A percentile compares a stretch with the other conserved stretches of the same genome.
Evolutionary conservation across 2,797 vertebrate species (phyloP).

Genomic region (Trachurus trachurus): DNA sequence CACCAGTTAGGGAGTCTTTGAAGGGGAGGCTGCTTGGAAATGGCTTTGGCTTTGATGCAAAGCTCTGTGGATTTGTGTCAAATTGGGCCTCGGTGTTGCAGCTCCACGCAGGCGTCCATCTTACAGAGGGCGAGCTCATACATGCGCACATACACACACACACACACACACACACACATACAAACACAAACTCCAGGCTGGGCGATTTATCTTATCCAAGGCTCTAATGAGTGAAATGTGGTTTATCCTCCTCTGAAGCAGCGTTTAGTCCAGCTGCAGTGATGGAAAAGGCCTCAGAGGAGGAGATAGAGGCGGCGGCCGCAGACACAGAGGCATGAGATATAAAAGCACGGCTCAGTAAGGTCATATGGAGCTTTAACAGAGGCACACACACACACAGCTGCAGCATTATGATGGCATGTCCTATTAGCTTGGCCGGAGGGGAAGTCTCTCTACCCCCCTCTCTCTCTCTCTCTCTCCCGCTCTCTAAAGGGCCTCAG

Average conservation of each 20-base stretch:
- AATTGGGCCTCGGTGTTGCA: conserved; percentile 47
- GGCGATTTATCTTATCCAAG: conserved; percentile 36
- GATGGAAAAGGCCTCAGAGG: conserved; percentile 14
- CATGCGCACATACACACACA: conserved; percentile 1
- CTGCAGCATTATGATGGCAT: conserved; percentile 30
- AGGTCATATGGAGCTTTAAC: conserved; percentile 39
- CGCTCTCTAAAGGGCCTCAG: conserved; percentile 30
- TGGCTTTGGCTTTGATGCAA: conserved; percentile 57
- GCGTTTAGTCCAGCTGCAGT: conserved; percentile 19
- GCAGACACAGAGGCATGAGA: conserved; percentile 21
- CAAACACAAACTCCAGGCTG: conserved; percentile 8
- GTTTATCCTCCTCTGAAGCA: conserved; percentile 45
- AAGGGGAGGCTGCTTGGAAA: conserved; percentile 47
- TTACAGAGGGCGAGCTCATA: not conserved
- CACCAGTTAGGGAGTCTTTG: conserved; percentile 47
- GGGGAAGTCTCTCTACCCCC: conserved; percentile 5
- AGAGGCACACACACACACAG: conserved; percentile 5
- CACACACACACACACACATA: conserved; percentile 7
- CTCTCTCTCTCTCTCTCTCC: conserved; percentile 1
- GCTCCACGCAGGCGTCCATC: conserved; percentile 37
- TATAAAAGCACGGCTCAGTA: conserved; percentile 21
- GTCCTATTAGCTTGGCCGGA: conserved; percentile 51
- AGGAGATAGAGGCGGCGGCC: not conserved
- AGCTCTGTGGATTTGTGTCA: conserved; percentile 69
- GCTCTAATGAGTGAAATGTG: conserved; percentile 55